Conservation (phyloP, 2,113 vertebrate species). For the Paedocypris sp. region DNA sequence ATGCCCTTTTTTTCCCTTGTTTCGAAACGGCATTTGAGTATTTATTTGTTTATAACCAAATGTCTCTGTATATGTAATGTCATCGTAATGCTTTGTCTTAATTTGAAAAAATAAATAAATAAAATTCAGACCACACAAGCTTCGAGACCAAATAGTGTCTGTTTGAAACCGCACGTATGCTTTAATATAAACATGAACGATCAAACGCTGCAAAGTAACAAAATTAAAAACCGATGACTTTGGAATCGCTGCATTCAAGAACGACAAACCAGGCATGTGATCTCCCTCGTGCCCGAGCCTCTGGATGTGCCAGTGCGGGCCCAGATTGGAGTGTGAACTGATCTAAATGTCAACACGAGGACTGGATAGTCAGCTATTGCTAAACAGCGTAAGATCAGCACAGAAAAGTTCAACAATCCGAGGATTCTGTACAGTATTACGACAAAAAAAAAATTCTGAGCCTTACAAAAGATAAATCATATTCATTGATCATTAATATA, state of each 20-base stretch:
- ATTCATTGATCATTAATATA: slow-evolving; percentile 59
- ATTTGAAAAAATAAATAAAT: not conserved
- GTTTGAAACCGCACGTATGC: slow-evolving; percentile 56
- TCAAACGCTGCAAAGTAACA: slow-evolving; percentile 52
- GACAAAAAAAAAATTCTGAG: slow-evolving; percentile 50
- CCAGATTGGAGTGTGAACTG: slow-evolving; percentile 30
- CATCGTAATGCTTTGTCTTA: no score
- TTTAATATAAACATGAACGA: slow-evolving; percentile 65
- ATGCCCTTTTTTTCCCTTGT: no score
- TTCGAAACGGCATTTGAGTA: no score
- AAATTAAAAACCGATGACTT: slow-evolving; percentile 44
- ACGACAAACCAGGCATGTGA: slow-evolving; percentile 30
- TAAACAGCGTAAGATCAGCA: slow-evolving; percentile 47
- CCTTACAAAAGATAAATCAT: slow-evolving; percentile 46
- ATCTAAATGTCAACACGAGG: slow-evolving; percentile 28
- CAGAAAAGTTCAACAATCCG: slow-evolving; percentile 50
- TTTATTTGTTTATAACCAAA: no score
- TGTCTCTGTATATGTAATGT: no score
- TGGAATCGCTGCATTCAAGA: slow-evolving; percentile 37
- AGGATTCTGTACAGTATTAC: slow-evolving; percentile 55
- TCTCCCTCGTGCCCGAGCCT: slow-evolving; percentile 27
- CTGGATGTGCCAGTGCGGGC: not conserved
- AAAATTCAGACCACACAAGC: not conserved
- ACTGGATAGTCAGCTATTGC: slow-evolving; percentile 43
- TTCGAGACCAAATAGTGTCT: slow-evolving; percentile 22